Percentiles rank a stretch among this genome's conserved stretches.
These are phyloP conservation scores for Leucophora obtusa DNA, from an alignment of 2,888 invertebrate genomes.

Conservation along the genomic window DNA sequence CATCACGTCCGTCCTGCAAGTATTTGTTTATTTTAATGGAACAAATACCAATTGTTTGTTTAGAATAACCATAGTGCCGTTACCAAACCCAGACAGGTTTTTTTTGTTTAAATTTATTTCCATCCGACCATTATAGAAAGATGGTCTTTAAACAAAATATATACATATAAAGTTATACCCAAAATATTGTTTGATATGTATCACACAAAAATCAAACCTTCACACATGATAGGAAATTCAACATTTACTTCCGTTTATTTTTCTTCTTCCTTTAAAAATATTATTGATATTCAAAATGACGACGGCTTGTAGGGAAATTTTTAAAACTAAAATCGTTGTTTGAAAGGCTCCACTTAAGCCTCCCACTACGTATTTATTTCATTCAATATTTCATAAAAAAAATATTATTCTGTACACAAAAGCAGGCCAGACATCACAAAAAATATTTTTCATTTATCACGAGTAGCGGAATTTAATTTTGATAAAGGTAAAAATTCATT, in stretches of 20 bases:
- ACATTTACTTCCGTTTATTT: slow-evolving; percentile 48
- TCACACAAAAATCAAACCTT: slow-evolving; percentile 2
- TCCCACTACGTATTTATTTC: slow-evolving; percentile 1
- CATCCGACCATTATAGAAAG: not conserved
- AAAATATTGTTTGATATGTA: not conserved
- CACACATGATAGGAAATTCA: slow-evolving; percentile 51
- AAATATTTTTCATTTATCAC: slow-evolving; percentile 12
- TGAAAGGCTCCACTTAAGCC: not conserved
- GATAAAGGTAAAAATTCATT: slow-evolving; percentile 67
- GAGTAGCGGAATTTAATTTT: slow-evolving; percentile 68
- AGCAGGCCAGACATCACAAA: slow-evolving; percentile 57
- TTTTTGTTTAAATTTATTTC: not conserved
- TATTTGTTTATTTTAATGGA: slow-evolving; percentile 24
- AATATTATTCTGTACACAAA: slow-evolving; percentile 53
- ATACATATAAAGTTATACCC: not conserved
- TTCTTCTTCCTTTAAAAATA: not conserved
- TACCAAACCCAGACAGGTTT: slow-evolving; percentile 14
- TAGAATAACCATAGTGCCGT: slow-evolving; percentile 20
- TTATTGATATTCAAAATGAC: slow-evolving; percentile 64
- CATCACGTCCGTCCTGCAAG: not conserved
- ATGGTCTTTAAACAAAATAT: not conserved
- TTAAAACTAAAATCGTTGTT: slow-evolving; percentile 4
- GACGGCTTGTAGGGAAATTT: not conserved
- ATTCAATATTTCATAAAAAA: slow-evolving; percentile 19
- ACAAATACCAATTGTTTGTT: slow-evolving; percentile 17